These are phyloP conservation scores for Drosophila ustulata DNA, from an alignment of 2,888 invertebrate genomes.

Conservation along the genomic window DNA sequence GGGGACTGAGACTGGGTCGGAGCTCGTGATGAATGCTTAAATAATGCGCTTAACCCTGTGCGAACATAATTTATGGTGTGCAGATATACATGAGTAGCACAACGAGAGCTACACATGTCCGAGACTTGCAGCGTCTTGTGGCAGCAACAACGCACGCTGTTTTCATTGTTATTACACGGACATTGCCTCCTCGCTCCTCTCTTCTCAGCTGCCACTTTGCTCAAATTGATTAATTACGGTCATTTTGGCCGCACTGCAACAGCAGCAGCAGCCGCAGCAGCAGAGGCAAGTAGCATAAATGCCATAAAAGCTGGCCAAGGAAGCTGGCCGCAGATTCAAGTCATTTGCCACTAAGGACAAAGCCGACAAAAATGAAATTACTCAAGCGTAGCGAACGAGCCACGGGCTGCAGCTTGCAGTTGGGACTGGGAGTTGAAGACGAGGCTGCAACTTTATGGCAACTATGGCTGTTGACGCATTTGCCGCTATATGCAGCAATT, in stretches of 20 bases:
- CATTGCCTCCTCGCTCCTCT: slow-evolving; percentile 52
- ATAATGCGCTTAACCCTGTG: slow-evolving; percentile 83
- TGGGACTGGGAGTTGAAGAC: neutral
- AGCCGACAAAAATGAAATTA: slow-evolving; percentile 75
- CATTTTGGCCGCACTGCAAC: slow-evolving; percentile 57
- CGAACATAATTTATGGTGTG: slow-evolving; percentile 84
- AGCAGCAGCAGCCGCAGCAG: slow-evolving; percentile 21
- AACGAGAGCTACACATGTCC: slow-evolving; percentile 32
- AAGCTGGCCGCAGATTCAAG: slow-evolving; percentile 58
- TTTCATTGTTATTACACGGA: slow-evolving; percentile 79
- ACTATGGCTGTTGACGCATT: slow-evolving; percentile 46
- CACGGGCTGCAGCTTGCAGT: slow-evolving; percentile 9
- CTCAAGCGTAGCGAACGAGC: slow-evolving; percentile 69
- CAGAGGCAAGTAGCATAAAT: slow-evolving; percentile 67
- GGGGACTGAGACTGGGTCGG: slow-evolving; percentile 24
- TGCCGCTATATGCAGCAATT: slow-evolving; percentile 69
- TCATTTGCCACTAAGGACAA: slow-evolving; percentile 77
- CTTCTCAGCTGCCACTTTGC: slow-evolving; percentile 64
- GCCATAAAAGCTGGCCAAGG: slow-evolving; percentile 65
- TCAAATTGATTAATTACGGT: slow-evolving; percentile 81
- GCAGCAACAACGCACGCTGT: slow-evolving; percentile 71
- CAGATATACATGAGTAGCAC: slow-evolving; percentile 71
- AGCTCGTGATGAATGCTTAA: slow-evolving; percentile 79
- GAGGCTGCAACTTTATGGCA: slow-evolving; percentile 26
- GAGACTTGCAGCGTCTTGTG: slow-evolving; percentile 14